Evolutionary conservation across 2,797 vertebrate species (phyloP).

Genomic region (Tadarida brasiliensis): DNA sequence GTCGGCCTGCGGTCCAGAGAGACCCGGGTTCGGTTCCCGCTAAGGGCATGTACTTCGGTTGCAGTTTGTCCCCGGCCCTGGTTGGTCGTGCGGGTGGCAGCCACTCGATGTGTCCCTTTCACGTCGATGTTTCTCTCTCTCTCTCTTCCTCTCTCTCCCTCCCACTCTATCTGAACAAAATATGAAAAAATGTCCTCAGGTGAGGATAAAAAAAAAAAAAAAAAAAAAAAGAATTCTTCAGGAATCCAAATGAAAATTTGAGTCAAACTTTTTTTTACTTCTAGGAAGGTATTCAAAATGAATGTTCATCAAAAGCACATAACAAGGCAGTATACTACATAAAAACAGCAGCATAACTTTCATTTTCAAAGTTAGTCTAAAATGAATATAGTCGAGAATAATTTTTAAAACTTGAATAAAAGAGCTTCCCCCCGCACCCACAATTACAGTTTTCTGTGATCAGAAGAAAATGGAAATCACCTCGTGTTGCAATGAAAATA

Average conservation of each 20-base stretch:
- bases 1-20: too few relatives aligned
- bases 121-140: too few relatives aligned
- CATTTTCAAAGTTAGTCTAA: conserved; percentile 2
- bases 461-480: conserved; percentile 31
- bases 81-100: too few relatives aligned
- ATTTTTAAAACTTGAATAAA: not conserved
- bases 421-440: not conserved
- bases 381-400: not conserved
- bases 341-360: not conserved
- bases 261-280: conserved; percentile 28
- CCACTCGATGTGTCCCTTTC: too few relatives aligned
- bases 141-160: too few relatives aligned
- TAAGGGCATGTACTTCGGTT: too few relatives aligned
- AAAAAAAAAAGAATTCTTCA: not conserved
- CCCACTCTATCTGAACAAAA: too few relatives aligned
- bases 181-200: too few relatives aligned
- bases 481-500: not conserved
- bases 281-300: not conserved
- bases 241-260: conserved; percentile 26
- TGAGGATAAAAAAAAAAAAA: too few relatives aligned
- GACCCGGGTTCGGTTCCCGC: too few relatives aligned
- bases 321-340: not conserved
- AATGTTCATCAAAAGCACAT: not conserved
- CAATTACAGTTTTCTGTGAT: not conserved
- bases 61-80: too few relatives aligned